Conservation (phyloP, 2,797 vertebrate species). For the Iguana delicatissima region DNA sequence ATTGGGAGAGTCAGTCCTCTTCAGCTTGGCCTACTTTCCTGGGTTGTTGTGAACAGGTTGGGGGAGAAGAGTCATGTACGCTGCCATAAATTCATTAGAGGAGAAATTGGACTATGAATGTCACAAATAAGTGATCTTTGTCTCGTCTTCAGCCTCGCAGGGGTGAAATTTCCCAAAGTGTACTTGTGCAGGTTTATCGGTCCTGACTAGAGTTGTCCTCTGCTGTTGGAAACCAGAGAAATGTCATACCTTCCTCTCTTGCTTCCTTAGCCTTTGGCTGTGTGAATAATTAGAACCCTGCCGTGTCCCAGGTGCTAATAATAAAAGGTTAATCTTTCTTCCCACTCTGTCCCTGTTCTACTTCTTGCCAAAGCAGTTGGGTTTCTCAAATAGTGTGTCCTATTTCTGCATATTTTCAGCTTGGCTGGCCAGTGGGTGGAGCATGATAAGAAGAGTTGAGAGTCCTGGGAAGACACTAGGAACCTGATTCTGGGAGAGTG, state of each 20-base stretch:
- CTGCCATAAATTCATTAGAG: too few relatives aligned
- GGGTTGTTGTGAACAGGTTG: too few relatives aligned
- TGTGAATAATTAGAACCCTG: conserved; percentile 2
- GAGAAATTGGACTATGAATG: too few relatives aligned
- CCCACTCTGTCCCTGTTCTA: background rate
- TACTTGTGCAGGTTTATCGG: background rate
- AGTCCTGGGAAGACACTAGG: background rate
- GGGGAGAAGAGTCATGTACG: too few relatives aligned
- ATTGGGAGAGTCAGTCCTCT: too few relatives aligned
- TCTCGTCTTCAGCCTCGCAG: background rate
- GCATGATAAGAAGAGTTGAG: too few relatives aligned
- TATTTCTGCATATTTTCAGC: background rate
- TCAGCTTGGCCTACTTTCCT: too few relatives aligned
- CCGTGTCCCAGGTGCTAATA: background rate
- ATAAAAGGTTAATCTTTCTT: background rate
- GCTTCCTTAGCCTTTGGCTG: background rate
- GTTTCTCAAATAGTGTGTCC: background rate
- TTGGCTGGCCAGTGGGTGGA: background rate
- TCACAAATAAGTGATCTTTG: background rate
- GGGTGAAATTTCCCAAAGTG: background rate
- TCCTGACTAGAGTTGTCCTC: background rate
- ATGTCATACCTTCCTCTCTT: too few relatives aligned
- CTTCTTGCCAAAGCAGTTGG: background rate
- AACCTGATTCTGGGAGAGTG: too few relatives aligned
- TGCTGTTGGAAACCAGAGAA: background rate